Evolutionary conservation across 2,113 vertebrate genomes (phyloP).

Genomic region (Dicerorhinus sumatrensis): DNA sequence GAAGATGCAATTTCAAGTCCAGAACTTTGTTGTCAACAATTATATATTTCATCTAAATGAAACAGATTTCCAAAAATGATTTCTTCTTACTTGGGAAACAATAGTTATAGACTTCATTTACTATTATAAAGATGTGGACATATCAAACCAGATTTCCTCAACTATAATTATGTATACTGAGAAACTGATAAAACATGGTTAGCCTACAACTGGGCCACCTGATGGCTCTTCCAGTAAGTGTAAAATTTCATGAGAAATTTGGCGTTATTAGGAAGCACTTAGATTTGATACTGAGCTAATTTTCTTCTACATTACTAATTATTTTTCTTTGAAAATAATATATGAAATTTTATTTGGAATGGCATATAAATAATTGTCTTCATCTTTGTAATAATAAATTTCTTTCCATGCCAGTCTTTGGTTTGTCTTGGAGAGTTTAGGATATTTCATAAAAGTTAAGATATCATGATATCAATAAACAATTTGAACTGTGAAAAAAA

Average conservation of each 20-base stretch:
- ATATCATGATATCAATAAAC: neutral
- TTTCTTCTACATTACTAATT: neutral
- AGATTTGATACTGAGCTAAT: neutral
- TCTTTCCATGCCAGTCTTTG: neutral
- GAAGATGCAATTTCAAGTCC: neutral
- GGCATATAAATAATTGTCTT: neutral
- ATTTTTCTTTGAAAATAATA: neutral
- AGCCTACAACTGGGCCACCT: neutral
- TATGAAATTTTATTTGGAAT: neutral
- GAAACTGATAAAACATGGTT: neutral
- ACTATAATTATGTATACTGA: neutral
- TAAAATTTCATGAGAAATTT: neutral
- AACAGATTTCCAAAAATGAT: neutral
- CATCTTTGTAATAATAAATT: neutral
- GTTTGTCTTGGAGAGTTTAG: neutral
- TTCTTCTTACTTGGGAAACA: neutral
- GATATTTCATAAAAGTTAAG: neutral
- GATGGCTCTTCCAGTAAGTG: neutral
- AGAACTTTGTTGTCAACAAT: neutral
- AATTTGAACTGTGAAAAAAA: slow-evolving; percentile 17
- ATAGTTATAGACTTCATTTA: neutral
- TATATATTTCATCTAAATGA: neutral
- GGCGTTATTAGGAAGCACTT: neutral
- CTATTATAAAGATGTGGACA: neutral
- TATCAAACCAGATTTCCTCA: neutral